Evolutionary conservation across 1,140 invertebrate species (phyloP).

Genomic region (Drosophila sturtevanti): DNA sequence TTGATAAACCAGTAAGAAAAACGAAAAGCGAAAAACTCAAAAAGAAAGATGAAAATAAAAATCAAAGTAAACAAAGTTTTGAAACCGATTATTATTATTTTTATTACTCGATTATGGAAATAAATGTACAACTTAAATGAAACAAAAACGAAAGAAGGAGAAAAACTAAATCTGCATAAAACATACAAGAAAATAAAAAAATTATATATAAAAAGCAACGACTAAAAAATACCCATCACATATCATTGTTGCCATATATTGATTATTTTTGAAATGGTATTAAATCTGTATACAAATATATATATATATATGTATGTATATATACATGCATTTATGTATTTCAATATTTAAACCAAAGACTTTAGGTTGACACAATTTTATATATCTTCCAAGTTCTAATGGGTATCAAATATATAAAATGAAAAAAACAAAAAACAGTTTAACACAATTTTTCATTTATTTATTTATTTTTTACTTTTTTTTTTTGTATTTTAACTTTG

Average conservation of each 20-base stretch:
- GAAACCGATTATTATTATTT: conserved; percentile 4
- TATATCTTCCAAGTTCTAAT: too few relatives aligned
- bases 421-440: too few relatives aligned
- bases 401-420: too few relatives aligned
- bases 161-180: neutral
- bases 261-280: too few relatives aligned
- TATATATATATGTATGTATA: too few relatives aligned
- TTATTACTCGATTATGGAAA: neutral
- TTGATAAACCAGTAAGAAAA: neutral
- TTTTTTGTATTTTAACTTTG: neutral
- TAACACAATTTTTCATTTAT: neutral
- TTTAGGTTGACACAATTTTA: too few relatives aligned
- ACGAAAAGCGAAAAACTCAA: neutral
- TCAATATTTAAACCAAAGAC: too few relatives aligned
- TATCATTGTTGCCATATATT: too few relatives aligned
- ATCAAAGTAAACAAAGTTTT: neutral
- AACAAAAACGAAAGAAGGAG: neutral
- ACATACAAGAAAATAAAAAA: too few relatives aligned
- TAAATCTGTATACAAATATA: too few relatives aligned
- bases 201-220: neutral
- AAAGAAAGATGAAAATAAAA: neutral
- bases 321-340: too few relatives aligned
- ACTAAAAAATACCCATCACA: neutral
- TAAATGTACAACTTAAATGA: neutral
- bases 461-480: neutral